Conservation (phyloP, 2,113 vertebrate species). For the Dromiciops gliroides region DNA sequence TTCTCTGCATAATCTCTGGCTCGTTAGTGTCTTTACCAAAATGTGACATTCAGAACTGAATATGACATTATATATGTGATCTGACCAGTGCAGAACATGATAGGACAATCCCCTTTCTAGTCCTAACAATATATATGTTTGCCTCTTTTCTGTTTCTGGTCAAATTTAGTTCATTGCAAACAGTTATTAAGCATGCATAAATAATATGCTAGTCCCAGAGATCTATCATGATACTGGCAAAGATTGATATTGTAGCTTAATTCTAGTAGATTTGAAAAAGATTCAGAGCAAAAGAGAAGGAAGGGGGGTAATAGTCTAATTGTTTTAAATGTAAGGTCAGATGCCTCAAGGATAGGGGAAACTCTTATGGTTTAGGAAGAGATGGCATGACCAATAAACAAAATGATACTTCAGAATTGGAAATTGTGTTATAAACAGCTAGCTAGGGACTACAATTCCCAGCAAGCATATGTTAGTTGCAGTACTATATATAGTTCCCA, state of each 20-base stretch:
- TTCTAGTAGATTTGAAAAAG: neutral
- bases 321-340: neutral
- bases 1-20: neutral
- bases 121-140: neutral
- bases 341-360: neutral
- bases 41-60: neutral
- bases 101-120: neutral
- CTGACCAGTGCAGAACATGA: neutral
- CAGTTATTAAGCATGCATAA: neutral
- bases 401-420: neutral
- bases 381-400: neutral
- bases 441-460: neutral
- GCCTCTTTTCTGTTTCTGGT: neutral
- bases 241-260: neutral
- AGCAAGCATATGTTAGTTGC: slow-evolving; percentile 26
- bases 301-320: neutral
- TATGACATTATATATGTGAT: neutral
- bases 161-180: neutral
- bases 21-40: neutral
- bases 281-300: neutral
- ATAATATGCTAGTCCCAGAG: neutral
- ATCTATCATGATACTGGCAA: neutral
- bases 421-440: neutral
- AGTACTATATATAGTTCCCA: slow-evolving; percentile 4
- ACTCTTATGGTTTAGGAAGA: neutral